Evolutionary conservation across 2,113 vertebrate species (phyloP).

Genomic region (Mormoops blainvillei): DNA sequence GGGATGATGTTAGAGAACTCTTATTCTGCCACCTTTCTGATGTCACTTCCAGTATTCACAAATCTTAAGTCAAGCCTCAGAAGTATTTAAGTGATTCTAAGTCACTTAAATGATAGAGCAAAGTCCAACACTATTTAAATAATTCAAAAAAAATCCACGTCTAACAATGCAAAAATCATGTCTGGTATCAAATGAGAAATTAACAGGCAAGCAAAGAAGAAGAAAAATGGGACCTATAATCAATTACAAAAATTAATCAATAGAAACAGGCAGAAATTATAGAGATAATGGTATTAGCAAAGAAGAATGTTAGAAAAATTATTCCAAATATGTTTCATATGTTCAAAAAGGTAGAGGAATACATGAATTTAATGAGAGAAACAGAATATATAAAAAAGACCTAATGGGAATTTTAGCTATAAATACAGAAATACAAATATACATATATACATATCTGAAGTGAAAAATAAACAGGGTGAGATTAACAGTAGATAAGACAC

Average conservation of each 20-base stretch:
- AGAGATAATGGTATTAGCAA: neutral
- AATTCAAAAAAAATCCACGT: neutral
- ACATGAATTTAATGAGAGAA: neutral
- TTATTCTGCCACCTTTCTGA: neutral
- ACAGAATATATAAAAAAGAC: neutral
- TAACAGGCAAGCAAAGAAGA: neutral
- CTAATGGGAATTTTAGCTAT: neutral
- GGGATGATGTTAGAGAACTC: neutral
- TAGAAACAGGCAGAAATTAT: neutral
- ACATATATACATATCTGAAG: neutral
- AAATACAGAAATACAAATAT: neutral
- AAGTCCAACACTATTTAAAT: neutral
- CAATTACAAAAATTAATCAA: neutral
- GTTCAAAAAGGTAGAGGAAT: neutral
- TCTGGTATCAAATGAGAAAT: neutral
- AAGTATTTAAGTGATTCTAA: neutral
- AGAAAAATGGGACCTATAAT: neutral
- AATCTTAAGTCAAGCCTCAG: neutral
- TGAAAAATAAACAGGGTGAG: neutral
- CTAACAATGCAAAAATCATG: neutral
- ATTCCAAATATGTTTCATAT: neutral
- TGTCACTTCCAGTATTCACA: neutral
- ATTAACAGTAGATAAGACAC: neutral
- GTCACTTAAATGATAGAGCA: neutral
- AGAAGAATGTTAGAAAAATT: neutral